Percentiles rank a stretch among this genome's conserved stretches.
phyloP scores from a whole-genome alignment of 2,797 vertebrate species.

The Mormyrops boulengeri region DNA sequence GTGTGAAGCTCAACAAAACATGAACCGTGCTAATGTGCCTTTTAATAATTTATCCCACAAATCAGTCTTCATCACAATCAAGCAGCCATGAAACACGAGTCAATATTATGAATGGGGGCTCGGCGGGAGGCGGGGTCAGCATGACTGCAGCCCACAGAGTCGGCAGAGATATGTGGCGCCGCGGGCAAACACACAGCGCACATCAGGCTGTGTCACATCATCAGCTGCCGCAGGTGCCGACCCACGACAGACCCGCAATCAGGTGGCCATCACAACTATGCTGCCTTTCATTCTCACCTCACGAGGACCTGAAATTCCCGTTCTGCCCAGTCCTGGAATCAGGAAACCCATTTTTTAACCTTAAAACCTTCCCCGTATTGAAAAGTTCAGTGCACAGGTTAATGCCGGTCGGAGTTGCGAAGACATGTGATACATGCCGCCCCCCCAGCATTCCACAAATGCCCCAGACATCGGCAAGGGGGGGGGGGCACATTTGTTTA shows the following conservation, averaged over 20 bases:
- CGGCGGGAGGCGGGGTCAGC: not conserved
- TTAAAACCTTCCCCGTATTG: not conserved
- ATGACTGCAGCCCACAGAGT: not conserved
- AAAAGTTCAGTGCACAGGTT: not conserved
- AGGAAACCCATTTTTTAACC: not conserved
- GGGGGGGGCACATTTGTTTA: slow-evolving; percentile 29
- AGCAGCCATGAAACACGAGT: slow-evolving; percentile 40
- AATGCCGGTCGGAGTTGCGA: not conserved
- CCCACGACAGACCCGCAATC: not conserved
- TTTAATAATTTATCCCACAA: slow-evolving; percentile 39
- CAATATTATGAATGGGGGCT: slow-evolving; percentile 36
- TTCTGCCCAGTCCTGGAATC: not conserved
- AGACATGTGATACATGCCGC: slow-evolving; percentile 29
- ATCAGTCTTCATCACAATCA: slow-evolving; percentile 47
- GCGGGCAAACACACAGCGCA: not conserved
- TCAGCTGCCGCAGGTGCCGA: not conserved
- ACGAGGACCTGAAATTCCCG: not conserved
- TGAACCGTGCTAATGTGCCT: slow-evolving; percentile 29
- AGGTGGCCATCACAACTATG: not conserved
- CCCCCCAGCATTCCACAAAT: slow-evolving; percentile 35
- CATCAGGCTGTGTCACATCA: not conserved
- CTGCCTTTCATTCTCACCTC: not conserved
- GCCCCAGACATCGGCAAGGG: slow-evolving; percentile 26
- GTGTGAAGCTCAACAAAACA: slow-evolving; percentile 27
- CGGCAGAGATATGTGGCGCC: not conserved